phyloP scores from a whole-genome alignment of 2,888 invertebrate genomes.

The Macrosoma leucophasiata region DNA sequence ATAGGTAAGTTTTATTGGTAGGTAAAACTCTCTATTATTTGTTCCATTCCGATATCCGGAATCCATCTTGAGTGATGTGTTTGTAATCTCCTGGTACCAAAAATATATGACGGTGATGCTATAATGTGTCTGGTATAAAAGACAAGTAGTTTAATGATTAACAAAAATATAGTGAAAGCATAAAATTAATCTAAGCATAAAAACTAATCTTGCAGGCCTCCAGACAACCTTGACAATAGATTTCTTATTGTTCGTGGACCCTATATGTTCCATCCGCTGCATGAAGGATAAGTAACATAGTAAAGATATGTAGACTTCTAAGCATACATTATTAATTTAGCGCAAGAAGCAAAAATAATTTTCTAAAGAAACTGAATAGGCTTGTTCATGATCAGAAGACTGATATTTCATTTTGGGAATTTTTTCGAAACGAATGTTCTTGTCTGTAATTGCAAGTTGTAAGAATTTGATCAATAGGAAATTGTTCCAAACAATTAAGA shows the following conservation, averaged over 20 bases:
- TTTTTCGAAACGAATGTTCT: too few species aligned
- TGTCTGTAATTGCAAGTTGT: too few species aligned
- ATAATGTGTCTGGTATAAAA: constrained; percentile 11
- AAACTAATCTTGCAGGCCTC: too few species aligned
- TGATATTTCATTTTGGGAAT: too few species aligned
- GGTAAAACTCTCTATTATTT: constrained; percentile 19
- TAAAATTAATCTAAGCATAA: constrained; percentile 2
- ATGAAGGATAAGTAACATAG: too few species aligned
- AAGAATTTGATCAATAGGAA: too few species aligned
- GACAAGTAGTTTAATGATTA: not conserved
- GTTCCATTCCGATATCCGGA: constrained; percentile 16
- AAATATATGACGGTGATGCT: constrained; percentile 4
- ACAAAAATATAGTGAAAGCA: not conserved
- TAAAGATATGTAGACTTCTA: too few species aligned
- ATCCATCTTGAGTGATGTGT: constrained; percentile 20
- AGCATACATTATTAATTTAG: too few species aligned
- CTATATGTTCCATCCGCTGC: too few species aligned
- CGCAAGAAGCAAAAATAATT: constrained; percentile 9
- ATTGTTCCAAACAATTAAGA: too few species aligned
- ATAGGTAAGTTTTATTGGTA: constrained; percentile 14
- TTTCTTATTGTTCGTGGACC: too few species aligned
- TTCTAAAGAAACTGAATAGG: constrained; percentile 3
- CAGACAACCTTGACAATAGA: too few species aligned
- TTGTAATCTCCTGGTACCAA: constrained; percentile 18
- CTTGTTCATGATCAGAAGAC: not conserved